Conservation (phyloP, 2,113 vertebrate species). For the Eurystomus gularis region DNA sequence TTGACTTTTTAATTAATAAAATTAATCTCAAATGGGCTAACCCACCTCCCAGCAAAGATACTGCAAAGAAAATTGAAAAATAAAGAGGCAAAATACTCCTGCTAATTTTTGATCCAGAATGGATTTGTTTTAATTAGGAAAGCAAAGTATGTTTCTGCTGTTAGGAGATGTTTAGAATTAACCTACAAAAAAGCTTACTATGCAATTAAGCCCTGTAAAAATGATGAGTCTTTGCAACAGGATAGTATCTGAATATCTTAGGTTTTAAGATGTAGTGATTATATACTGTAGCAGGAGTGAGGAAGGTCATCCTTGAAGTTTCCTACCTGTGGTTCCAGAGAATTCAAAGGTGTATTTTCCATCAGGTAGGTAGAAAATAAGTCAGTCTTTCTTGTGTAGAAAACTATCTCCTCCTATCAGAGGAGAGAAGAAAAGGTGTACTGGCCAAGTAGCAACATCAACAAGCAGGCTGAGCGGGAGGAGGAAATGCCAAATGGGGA, state of each 20-base stretch:
- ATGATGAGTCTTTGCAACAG: background rate
- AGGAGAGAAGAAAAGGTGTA: background rate
- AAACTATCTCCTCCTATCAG: background rate
- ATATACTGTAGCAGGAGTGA: background rate
- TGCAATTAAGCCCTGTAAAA: background rate
- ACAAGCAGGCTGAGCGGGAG: background rate
- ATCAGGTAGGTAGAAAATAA: background rate
- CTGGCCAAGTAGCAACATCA: background rate
- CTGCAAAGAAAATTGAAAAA: background rate
- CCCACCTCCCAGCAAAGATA: background rate
- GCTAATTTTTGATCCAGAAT: background rate
- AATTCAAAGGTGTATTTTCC: background rate
- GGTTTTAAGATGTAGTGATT: background rate
- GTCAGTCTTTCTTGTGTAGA: background rate
- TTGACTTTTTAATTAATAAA: background rate
- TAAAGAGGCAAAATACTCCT: background rate
- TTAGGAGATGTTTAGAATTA: background rate
- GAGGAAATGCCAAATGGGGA: background rate
- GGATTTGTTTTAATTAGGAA: background rate
- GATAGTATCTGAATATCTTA: background rate
- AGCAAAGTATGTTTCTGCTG: background rate
- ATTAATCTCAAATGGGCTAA: background rate
- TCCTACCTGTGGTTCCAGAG: background rate
- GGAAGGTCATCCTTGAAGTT: background rate
- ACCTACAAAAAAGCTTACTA: background rate